Evolutionary conservation across 2,888 invertebrate species (phyloP).

Genomic region (Mimas tiliae): DNA sequence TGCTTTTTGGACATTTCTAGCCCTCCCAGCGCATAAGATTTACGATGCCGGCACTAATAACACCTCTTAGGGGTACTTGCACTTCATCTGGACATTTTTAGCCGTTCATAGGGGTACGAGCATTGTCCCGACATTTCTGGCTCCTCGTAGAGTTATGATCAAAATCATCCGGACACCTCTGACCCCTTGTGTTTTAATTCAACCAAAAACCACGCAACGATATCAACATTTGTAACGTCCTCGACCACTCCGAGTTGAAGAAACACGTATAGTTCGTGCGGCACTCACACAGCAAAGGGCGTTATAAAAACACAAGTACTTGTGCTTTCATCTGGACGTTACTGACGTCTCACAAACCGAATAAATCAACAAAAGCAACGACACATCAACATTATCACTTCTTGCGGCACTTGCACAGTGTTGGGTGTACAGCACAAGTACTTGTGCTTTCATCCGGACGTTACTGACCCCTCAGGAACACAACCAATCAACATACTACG

Average conservation of each 20-base stretch:
- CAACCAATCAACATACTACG: too few relatives aligned
- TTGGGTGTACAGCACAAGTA: too few relatives aligned
- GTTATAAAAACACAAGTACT: too few relatives aligned
- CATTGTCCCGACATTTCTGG: background rate
- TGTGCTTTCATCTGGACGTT: too few relatives aligned
- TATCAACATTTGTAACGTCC: background rate
- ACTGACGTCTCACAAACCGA: too few relatives aligned
- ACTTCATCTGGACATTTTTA: background rate
- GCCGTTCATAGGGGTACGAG: background rate
- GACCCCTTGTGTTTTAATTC: background rate
- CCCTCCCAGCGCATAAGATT: background rate
- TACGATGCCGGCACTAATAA: background rate
- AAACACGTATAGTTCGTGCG: too few relatives aligned
- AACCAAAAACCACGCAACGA: background rate
- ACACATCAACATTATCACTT: too few relatives aligned
- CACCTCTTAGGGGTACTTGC: background rate
- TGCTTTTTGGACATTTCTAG: background rate
- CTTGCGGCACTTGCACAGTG: too few relatives aligned
- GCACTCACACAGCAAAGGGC: too few relatives aligned
- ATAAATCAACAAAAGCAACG: too few relatives aligned
- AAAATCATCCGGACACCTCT: background rate
- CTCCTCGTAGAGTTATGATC: background rate
- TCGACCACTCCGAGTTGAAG: background rate
- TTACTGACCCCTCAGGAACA: too few relatives aligned
- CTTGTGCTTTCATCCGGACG: too few relatives aligned